Base-by-base conservation (phyloP, 2,888 invertebrate species). In the Tanypteryx hageni region DNA sequence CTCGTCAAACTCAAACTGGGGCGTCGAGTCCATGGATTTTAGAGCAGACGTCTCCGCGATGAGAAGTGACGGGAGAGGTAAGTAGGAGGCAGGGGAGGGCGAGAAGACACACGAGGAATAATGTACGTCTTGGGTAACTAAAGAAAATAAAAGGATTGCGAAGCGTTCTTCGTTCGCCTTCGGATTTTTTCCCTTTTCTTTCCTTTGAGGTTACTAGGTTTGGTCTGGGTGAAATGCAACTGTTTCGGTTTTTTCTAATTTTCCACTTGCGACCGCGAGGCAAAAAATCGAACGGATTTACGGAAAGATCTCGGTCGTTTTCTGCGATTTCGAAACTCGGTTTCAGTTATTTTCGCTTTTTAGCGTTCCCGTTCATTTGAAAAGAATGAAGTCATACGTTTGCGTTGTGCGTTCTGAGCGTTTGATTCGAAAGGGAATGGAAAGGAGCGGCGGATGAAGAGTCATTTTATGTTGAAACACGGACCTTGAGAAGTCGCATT, bases 71-170 rank as follows among this genome's bases (percentile, higher is more conserved):
- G 76, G 27, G 27, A 76, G n/a, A n/a, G n/a, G n/a, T n/a, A n/a
- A n/a, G n/a, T n/a, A n/a, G n/a, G n/a, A n/a, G n/a, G n/a, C n/a
- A n/a, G n/a, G n/a, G n/a, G n/a, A n/a, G 27, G 9, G 76, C 76
- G 76, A 76, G 10, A 1, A 68, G 76, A 76, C 61, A 64, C 64
- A 89, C 2, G n/a, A 7, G 89, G 64, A 68, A 89, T 64, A 68
- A 89, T 18, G 89, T 14, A n/a, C 31, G 89, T 89, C 44, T 89
- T 89, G n/a, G n/a, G n/a, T n/a, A n/a, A n/a, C n/a, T n/a, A n/a
- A n/a, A n/a, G n/a, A n/a, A n/a, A n/a, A 44, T 44, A 44, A 27
- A 27, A 22, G 22, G 27, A 89, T 61, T 59, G 86, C 64, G 27
- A 89, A 31, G 89, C 31, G 44, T 68, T 59, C 64, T 27, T 18